Percentiles rank a stretch among this genome's conserved stretches.
phyloP scores from a whole-genome alignment of 2,888 invertebrate species.

The Drosophila nr. perissopoda region DNA sequence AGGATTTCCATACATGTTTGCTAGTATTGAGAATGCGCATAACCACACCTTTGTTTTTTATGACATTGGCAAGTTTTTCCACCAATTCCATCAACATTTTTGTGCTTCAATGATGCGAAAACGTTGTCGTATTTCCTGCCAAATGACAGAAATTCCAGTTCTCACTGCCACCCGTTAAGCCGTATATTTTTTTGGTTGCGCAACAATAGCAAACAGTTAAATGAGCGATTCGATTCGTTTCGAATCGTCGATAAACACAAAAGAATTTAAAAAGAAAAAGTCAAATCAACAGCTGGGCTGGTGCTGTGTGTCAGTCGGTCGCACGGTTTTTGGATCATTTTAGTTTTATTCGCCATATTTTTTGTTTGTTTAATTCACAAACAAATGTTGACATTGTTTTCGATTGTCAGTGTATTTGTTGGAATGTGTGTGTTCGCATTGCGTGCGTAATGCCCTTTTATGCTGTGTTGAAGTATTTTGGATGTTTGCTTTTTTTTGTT shows the following conservation, averaged over 20 bases:
- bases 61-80: constrained; percentile 19
- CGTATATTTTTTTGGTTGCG: constrained; percentile 9
- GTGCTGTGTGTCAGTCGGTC: constrained; percentile 37
- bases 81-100: constrained; percentile 22
- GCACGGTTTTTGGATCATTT: constrained; percentile 35
- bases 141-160: constrained; percentile 15
- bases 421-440: constrained; percentile 15
- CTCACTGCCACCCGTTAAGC: not conserved
- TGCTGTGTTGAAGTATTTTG: constrained; percentile 34
- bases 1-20: not conserved
- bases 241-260: constrained; percentile 16
- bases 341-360: constrained; percentile 39
- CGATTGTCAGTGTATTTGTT: constrained; percentile 12
- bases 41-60: constrained; percentile 38
- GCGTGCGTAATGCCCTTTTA: constrained; percentile 32
- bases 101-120: constrained; percentile 60
- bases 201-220: constrained; percentile 46
- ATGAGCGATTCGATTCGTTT: constrained; percentile 36
- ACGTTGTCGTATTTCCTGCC: constrained; percentile 65
- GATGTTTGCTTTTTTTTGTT: constrained; percentile 10
- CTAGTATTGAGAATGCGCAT: constrained; percentile 41
- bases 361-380: constrained; percentile 43
- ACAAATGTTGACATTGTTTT: constrained; percentile 44
- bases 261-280: constrained; percentile 1
- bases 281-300: constrained; percentile 34